Conservation (phyloP, 1,140 invertebrate species). For the Watersipora subatra region DNA sequence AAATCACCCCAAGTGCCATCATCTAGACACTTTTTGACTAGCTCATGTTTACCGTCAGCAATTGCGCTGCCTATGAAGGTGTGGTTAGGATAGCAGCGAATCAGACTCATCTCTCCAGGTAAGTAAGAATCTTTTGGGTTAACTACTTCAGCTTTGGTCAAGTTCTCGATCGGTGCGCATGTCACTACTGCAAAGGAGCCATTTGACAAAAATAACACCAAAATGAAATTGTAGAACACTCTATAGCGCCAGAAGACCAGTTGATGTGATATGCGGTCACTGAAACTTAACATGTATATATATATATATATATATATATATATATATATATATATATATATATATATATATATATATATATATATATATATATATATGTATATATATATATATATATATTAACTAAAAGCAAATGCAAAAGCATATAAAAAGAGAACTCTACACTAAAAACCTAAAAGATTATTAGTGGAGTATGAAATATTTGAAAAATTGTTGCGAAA, state of each 20-base stretch:
- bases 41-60: neutral
- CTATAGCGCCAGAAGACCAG: neutral
- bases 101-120: neutral
- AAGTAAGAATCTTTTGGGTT: neutral
- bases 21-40: neutral
- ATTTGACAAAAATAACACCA: neutral
- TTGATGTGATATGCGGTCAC: neutral
- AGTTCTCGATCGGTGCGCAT: neutral
- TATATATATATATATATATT: too few relatives aligned
- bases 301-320: neutral
- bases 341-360: too few relatives aligned
- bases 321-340: too few relatives aligned
- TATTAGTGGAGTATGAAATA: too few relatives aligned
- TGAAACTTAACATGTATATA: neutral
- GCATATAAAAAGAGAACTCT: too few relatives aligned
- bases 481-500: too few relatives aligned
- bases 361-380: too few relatives aligned
- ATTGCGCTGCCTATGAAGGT: neutral
- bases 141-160: neutral
- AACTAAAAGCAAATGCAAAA: too few relatives aligned
- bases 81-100: neutral
- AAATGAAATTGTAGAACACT: neutral
- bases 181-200: neutral
- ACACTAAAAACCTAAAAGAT: too few relatives aligned
- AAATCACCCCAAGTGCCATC: neutral